phyloP scores from a whole-genome alignment of 1,140 invertebrate genomes.

The Hyles euphorbiae region DNA sequence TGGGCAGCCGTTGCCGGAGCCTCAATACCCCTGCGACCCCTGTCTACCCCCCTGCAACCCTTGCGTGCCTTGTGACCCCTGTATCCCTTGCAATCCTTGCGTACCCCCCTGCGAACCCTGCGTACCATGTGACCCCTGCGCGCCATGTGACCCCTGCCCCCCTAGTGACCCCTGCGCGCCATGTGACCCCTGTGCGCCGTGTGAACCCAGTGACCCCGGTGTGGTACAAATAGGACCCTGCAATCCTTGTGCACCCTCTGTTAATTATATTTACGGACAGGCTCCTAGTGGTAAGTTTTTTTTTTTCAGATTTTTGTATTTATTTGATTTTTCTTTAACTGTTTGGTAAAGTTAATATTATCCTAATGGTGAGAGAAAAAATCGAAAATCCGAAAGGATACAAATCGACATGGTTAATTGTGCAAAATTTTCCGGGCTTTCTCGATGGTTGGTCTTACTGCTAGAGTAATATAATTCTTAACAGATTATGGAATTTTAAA shows the following conservation, averaged over 20 bases:
- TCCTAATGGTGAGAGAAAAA: no score
- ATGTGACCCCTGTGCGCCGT: constrained; percentile 13
- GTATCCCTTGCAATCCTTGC: constrained; percentile 15
- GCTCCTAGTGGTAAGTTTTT: constrained; percentile 38
- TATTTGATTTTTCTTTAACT: no score
- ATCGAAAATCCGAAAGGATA: no score
- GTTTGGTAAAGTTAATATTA: no score
- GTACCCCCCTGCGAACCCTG: constrained; percentile 15
- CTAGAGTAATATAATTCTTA: no score
- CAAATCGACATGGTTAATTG: no score
- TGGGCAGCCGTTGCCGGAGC: constrained; percentile 33
- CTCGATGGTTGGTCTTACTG: no score
- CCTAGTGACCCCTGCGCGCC: constrained; percentile 10
- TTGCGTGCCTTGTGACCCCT: constrained; percentile 9
- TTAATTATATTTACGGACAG: constrained; percentile 41
- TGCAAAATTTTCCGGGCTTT: no score
- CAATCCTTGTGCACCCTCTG: constrained; percentile 31
- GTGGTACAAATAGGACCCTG: constrained; percentile 33
- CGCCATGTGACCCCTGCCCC: constrained; percentile 8
- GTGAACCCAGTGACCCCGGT: constrained; percentile 12
- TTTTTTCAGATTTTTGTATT: no score
- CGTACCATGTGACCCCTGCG: constrained; percentile 7
- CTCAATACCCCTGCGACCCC: constrained; percentile 13
- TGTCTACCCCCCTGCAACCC: constrained; percentile 13
- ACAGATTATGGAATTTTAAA: no score